Base-by-base conservation (phyloP, 1,140 invertebrate genomes). In the Chrysoperla carnea region DNA sequence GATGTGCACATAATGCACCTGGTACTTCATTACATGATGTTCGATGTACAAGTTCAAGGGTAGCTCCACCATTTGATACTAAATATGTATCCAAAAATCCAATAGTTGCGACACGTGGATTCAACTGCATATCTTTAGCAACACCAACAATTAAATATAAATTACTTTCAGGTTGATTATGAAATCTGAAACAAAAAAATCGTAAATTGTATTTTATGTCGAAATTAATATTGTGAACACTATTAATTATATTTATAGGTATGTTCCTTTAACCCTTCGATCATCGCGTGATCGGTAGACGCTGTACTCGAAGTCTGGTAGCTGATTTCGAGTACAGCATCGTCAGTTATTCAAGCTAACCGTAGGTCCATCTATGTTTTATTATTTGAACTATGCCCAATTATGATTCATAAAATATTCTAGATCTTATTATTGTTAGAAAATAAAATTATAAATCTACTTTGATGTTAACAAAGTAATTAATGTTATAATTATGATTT, bases 11-110 rank as follows among this genome's bases (percentile, higher is more conserved):
- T 40, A 97, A 73, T 0, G 90, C 85, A 15, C 80, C 72, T 0
- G 91, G 91, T 39, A 95, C 80, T 56, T 96, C 94, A 52, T 98
- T 93, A 2, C 96, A 72, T n/a, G 78, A 70, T 0, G 96, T 99
- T 58, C 85, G 83, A 61, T 99, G 96, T 14, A 98, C 57, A 12
- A 98, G 69, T 59, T 98, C 92, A 29, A 99, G 61, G 52, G 75
- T 72, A 4, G 75, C 78, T 31, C 86, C 81, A 33, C 77, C 75
- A 0, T 72, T 55, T 49, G 74, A 75, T 62, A 70, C 79, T 73
- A 75, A 79, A 58, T 92, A 97, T 2, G 88, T 87, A 55, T 93
- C 84, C 27, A 97, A 66, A 58, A 75, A 88, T 49, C 89, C 90
- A 37, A 80, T 76, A 31, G 67, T 72, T 50, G 81, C 78, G 9